A percentile compares a stretch with the other conserved stretches of the same genome.
These are phyloP conservation scores for Pelecanus crispus DNA, from an alignment of 2,113 vertebrate genomes.

Conservation along the genomic window DNA sequence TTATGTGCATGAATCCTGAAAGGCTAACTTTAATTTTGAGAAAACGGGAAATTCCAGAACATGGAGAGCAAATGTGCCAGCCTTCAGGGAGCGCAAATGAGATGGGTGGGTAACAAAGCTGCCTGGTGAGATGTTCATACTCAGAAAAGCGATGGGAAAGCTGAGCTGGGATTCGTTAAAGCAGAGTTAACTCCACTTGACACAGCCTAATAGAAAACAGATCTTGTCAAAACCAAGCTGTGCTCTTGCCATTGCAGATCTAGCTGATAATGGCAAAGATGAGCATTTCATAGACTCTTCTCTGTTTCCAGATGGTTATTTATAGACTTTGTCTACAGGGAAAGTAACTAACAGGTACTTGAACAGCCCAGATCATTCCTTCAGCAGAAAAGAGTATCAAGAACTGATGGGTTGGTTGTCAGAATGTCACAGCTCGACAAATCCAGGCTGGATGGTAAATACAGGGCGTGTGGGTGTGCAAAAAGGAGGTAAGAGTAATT, in stretches of 20 bases:
- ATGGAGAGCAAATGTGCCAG: neutral
- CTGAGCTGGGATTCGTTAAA: neutral
- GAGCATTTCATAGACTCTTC: neutral
- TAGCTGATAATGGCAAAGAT: neutral
- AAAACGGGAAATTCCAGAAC: slow-evolving; percentile 62
- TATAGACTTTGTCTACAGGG: neutral
- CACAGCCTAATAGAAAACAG: neutral
- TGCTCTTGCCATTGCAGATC: neutral
- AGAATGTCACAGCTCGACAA: neutral
- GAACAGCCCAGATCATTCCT: neutral
- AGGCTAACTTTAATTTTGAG: slow-evolving; percentile 34
- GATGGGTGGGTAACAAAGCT: neutral
- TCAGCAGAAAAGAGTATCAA: neutral
- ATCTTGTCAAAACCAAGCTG: neutral
- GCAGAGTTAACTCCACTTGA: neutral
- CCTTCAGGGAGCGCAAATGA: neutral
- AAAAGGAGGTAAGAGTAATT: neutral
- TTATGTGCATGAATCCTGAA: slow-evolving; percentile 39
- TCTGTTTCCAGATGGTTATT: neutral
- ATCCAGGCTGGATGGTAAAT: neutral
- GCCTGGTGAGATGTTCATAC: neutral
- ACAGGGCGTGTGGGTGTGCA: neutral
- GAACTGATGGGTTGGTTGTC: neutral
- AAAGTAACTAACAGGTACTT: neutral
- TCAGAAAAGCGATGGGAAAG: neutral